These are phyloP conservation scores for Melanerpes aurifrons DNA, from an alignment of 2,113 vertebrate genomes.

Conservation along the genomic window DNA sequence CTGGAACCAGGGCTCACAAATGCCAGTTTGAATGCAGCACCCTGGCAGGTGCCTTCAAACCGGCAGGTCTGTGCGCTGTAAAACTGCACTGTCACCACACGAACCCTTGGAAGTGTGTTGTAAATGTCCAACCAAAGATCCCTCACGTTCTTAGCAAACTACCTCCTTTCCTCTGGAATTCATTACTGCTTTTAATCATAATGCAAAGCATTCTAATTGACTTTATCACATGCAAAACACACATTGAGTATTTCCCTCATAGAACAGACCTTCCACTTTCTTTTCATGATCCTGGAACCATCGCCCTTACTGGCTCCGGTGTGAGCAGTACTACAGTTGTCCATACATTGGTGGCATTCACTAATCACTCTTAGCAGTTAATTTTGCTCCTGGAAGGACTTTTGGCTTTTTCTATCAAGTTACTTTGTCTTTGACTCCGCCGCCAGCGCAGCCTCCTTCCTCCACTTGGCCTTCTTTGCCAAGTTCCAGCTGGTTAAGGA, in stretches of 20 bases:
- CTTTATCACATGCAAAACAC: not conserved
- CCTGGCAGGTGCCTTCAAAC: not conserved
- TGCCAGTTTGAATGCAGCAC: not conserved
- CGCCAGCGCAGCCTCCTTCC: conserved; percentile 57
- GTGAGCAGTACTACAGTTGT: not conserved
- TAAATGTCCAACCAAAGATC: not conserved
- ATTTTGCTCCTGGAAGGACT: not conserved
- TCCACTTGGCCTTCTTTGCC: conserved; percentile 81
- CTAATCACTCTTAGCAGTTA: not conserved
- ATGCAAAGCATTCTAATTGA: not conserved
- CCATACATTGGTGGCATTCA: not conserved
- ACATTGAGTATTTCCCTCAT: rapidly evolving
- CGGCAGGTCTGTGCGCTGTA: not conserved
- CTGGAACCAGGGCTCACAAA: not conserved
- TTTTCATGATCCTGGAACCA: not conserved
- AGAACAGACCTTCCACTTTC: not conserved
- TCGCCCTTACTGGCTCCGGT: not conserved
- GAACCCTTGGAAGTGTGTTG: not conserved
- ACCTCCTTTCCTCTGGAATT: not conserved
- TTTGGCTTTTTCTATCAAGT: rapidly evolving
- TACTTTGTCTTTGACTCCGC: conserved; percentile 66
- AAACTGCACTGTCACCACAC: not conserved
- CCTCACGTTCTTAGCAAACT: not conserved
- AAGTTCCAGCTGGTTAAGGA: conserved; percentile 79
- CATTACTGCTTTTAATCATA: not conserved